A percentile compares a stretch with the other conserved stretches of the same genome.
phyloP scores from a whole-genome alignment of 2,797 vertebrate species.

The Phataginus tetradactyla region DNA sequence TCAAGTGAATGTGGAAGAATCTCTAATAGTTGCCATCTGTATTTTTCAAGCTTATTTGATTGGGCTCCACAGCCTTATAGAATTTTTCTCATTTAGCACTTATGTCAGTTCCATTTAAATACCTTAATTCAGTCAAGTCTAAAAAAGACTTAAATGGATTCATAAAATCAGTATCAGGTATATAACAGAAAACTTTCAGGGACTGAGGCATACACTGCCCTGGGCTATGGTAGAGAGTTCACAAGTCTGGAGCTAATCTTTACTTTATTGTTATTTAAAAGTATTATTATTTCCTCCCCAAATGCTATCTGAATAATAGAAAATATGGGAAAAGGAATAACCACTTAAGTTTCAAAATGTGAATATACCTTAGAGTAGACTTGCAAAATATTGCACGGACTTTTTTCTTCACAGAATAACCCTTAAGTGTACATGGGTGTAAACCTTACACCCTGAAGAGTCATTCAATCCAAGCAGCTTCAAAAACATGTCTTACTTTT shows the following conservation, averaged over 20 bases:
- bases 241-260: neutral
- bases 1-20: neutral
- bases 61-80: neutral
- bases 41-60: constrained; percentile 15
- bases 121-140: neutral
- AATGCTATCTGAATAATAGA: neutral
- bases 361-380: neutral
- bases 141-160: neutral
- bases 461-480: neutral
- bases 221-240: neutral
- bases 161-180: neutral
- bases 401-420: neutral
- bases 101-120: neutral
- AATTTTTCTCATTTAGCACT: neutral
- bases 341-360: neutral
- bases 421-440: neutral
- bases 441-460: neutral
- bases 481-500: neutral
- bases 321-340: neutral
- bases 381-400: neutral
- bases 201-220: neutral
- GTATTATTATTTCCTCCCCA: neutral
- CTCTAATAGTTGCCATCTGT: neutral
- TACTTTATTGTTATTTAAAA: constrained; percentile 22
- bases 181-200: neutral